Conservation (phyloP, 2,113 vertebrate species). For the Otus sunia region DNA sequence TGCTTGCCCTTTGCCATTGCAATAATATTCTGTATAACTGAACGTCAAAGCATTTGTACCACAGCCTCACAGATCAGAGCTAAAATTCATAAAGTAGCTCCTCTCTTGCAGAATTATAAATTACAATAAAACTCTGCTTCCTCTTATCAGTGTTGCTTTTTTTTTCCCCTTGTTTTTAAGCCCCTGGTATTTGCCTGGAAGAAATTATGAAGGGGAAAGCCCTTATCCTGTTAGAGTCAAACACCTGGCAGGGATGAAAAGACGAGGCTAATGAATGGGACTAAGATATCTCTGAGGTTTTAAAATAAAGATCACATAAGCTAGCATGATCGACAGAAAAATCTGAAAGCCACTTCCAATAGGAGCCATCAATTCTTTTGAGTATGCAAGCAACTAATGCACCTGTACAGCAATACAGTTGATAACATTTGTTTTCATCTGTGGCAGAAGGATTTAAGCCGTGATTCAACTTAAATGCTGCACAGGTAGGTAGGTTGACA, state of each 20-base stretch:
- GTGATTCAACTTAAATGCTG: not conserved
- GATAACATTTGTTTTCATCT: rapidly evolving
- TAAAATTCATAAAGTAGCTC: not conserved
- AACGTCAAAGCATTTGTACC: not conserved
- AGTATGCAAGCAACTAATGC: rapidly evolving
- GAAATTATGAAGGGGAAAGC: not conserved
- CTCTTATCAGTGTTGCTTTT: not conserved
- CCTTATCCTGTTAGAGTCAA: not conserved
- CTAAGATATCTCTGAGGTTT: not conserved
- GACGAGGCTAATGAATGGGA: not conserved
- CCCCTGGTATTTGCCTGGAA: not conserved
- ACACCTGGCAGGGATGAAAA: not conserved
- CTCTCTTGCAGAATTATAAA: not conserved
- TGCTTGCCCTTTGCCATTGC: not conserved
- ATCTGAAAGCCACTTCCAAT: not conserved
- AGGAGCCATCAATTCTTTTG: not conserved
- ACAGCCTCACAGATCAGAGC: not conserved
- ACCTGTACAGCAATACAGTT: not conserved
- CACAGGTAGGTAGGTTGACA: not conserved
- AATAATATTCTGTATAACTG: not conserved
- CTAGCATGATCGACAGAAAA: not conserved
- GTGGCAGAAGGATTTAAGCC: not conserved
- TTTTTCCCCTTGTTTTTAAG: not conserved
- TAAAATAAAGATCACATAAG: not conserved
- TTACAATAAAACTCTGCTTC: not conserved